Evolutionary conservation across 2,113 vertebrate genomes (phyloP).

Genomic region (Steatornis caripensis): DNA sequence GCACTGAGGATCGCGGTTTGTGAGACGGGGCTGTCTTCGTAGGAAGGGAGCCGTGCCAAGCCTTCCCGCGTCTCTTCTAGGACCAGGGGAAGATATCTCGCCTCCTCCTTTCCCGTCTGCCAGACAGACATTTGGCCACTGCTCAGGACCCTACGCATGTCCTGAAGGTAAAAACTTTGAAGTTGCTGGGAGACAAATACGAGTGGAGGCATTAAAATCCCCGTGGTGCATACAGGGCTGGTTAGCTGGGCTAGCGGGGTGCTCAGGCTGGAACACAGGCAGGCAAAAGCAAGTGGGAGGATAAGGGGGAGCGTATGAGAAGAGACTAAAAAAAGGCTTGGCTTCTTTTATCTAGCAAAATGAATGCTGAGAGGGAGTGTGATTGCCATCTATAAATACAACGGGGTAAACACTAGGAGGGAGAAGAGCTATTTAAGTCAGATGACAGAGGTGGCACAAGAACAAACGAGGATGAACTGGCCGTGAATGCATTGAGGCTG

Average conservation of each 20-base stretch:
- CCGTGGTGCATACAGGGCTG: not conserved
- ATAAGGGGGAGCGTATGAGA: not conserved
- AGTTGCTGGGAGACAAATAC: not conserved
- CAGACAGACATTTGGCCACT: not conserved
- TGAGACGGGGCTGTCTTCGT: not conserved
- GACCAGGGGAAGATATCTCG: not conserved
- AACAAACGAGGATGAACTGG: constrained; percentile 51
- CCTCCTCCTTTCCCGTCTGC: not conserved
- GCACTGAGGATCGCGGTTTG: not conserved
- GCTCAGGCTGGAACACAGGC: not conserved
- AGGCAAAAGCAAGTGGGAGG: constrained; percentile 18
- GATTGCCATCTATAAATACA: constrained; percentile 42
- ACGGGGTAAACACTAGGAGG: constrained; percentile 40
- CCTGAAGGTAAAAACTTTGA: not conserved
- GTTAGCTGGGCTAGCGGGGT: not conserved
- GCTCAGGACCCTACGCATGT: not conserved
- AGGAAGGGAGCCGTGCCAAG: not conserved
- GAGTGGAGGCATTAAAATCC: not conserved
- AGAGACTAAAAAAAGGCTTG: constrained; percentile 3
- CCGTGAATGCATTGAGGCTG: constrained; percentile 16
- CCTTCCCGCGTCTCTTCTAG: not conserved
- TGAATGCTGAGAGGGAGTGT: constrained; percentile 22
- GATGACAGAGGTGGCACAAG: constrained; percentile 37
- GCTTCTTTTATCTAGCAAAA: constrained; percentile 16
- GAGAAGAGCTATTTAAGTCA: constrained; percentile 36